Percentiles rank a stretch among this genome's conserved stretches.
These are phyloP conservation scores for Liopterus haemorrhoidalis DNA, from an alignment of 2,888 invertebrate species.

Conservation along the genomic window DNA sequence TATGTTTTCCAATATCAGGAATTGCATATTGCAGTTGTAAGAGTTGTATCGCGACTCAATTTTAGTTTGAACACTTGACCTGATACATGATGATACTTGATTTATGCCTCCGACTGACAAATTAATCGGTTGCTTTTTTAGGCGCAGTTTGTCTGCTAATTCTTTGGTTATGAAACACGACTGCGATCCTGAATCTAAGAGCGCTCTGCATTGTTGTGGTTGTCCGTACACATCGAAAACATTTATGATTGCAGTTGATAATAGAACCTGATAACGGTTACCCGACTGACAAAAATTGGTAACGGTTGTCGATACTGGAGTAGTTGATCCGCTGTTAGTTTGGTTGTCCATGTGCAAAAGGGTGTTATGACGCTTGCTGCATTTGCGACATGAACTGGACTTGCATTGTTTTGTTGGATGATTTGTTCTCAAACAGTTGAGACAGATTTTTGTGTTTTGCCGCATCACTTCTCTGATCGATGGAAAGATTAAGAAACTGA, in stretches of 20 bases:
- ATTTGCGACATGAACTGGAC: constrained; percentile 6
- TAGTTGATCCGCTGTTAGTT: too few species aligned
- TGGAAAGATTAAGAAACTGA: constrained; percentile 1
- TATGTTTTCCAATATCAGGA: constrained; percentile 12
- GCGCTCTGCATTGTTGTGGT: constrained; percentile 6
- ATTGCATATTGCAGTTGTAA: constrained; percentile 5
- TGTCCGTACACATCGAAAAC: constrained; percentile 7
- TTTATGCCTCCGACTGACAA: constrained; percentile 14
- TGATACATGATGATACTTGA: not conserved
- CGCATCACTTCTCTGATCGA: not conserved
- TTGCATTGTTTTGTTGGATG: not conserved
- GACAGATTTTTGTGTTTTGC: not conserved
- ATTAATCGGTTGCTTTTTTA: constrained; percentile 1
- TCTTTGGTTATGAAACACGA: constrained; percentile 12
- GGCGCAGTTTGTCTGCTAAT: constrained; percentile 4
- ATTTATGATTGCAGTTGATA: constrained; percentile 13
- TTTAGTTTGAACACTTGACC: constrained; percentile 5
- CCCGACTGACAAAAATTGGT: not conserved
- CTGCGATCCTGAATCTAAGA: constrained; percentile 17
- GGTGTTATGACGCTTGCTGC: constrained; percentile 22
- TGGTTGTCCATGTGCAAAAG: constrained; percentile 24
- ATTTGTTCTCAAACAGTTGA: not conserved
- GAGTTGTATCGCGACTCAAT: constrained; percentile 15
- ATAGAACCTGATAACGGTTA: not conserved
- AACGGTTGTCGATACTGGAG: not conserved